A percentile compares a stretch with the other conserved stretches of the same genome.
These are phyloP conservation scores for Lagopus muta DNA, from an alignment of 2,113 vertebrate species.

Conservation along the genomic window DNA sequence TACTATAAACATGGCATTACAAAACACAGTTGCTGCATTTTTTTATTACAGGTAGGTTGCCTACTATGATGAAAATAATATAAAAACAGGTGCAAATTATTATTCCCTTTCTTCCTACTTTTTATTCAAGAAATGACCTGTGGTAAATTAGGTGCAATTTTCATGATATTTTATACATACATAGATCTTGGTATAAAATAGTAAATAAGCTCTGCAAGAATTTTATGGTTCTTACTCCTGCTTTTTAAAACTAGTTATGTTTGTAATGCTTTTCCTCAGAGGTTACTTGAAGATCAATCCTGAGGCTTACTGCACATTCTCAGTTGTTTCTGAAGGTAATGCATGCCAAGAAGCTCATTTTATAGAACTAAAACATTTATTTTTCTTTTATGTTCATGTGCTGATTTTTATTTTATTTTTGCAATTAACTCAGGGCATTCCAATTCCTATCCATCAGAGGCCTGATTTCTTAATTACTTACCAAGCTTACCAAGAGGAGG, in stretches of 20 bases:
- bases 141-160: conserved; percentile 25
- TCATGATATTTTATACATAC: conserved; percentile 5
- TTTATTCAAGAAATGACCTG: conserved; percentile 26
- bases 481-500: not conserved
- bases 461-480: not conserved
- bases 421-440: not conserved
- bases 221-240: not conserved
- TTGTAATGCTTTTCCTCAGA: conserved; percentile 19
- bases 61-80: conserved; percentile 28
- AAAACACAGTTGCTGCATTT: conserved; percentile 8
- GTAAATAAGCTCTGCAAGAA: conserved; percentile 23
- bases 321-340: not conserved
- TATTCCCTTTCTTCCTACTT: conserved; percentile 30
- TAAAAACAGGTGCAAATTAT: conserved; percentile 24
- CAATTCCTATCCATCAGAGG: not conserved
- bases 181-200: conserved; percentile 18
- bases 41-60: conserved; percentile 35
- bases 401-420: not conserved
- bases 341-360: not conserved
- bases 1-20: conserved; percentile 33
- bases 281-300: conserved; percentile 1
- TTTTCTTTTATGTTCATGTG: not conserved
- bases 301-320: not conserved
- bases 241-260: conserved; percentile 32
- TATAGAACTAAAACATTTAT: not conserved